Conservation (phyloP, 2,797 vertebrate species). For the Gallinago nigripennis region DNA sequence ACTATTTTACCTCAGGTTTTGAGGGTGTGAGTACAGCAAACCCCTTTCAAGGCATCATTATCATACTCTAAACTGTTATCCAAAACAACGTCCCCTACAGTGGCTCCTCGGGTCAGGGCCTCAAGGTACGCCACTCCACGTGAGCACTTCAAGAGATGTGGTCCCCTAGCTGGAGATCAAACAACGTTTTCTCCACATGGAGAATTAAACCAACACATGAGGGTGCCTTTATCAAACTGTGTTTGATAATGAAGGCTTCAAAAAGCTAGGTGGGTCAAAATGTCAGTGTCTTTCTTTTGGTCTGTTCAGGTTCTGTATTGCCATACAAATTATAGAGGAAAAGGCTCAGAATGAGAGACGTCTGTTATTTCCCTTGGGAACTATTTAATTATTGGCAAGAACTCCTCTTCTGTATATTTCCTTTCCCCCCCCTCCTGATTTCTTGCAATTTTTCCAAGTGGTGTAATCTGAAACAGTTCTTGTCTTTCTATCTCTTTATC, state of each 20-base stretch:
- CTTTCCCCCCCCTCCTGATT: accelerated
- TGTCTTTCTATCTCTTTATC: neutral
- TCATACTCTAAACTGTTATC: conserved; percentile 25
- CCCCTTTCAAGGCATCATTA: neutral
- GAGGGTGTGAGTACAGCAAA: neutral
- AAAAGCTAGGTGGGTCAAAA: conserved; percentile 59
- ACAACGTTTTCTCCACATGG: neutral
- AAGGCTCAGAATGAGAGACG: conserved; percentile 32
- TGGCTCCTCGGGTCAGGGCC: neutral
- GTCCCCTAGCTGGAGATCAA: conserved; percentile 58
- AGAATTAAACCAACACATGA: conserved; percentile 53
- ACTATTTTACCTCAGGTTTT: neutral
- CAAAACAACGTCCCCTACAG: neutral
- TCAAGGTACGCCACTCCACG: neutral
- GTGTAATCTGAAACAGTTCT: conserved; percentile 18
- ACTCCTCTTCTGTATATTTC: conserved; percentile 2
- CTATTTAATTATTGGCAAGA: conserved; percentile 46
- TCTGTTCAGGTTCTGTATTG: conserved; percentile 39
- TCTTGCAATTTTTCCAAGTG: conserved; percentile 41
- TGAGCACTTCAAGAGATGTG: conserved; percentile 39
- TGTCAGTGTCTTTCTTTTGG: conserved; percentile 50
- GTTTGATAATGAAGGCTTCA: conserved; percentile 68
- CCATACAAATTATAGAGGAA: conserved; percentile 51
- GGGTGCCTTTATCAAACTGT: conserved; percentile 67
- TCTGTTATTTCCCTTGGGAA: conserved; percentile 48